These are phyloP conservation scores for Lymantria dispar DNA, from an alignment of 2,888 invertebrate species.

Conservation along the genomic window DNA sequence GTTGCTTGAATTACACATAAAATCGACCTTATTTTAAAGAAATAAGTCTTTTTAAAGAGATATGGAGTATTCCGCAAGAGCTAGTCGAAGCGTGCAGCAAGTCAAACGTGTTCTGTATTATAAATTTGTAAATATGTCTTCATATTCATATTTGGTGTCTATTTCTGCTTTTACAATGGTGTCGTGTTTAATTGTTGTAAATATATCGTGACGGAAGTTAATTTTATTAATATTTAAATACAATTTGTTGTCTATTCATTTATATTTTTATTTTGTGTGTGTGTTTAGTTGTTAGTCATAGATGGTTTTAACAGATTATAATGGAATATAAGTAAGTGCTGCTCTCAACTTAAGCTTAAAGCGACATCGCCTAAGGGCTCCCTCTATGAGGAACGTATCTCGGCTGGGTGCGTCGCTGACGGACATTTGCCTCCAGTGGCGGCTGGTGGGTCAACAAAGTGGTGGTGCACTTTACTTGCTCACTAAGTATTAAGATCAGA, in stretches of 20 bases:
- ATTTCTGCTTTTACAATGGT: slow-evolving; percentile 36
- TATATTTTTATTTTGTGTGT: too few relatives aligned
- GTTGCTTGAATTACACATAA: slow-evolving; percentile 5
- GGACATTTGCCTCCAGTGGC: too few relatives aligned
- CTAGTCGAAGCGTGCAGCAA: slow-evolving; percentile 8
- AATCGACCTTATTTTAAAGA: slow-evolving; percentile 1
- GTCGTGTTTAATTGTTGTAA: slow-evolving; percentile 41
- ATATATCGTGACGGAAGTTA: slow-evolving; percentile 35
- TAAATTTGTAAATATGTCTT: slow-evolving; percentile 27
- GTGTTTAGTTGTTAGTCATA: too few relatives aligned
- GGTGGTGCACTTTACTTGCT: too few relatives aligned
- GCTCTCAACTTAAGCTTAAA: too few relatives aligned
- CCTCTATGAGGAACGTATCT: too few relatives aligned
- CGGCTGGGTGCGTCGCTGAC: too few relatives aligned
- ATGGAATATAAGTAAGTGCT: too few relatives aligned
- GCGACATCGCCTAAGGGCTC: too few relatives aligned
- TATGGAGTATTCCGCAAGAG: background rate
- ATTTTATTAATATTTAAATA: slow-evolving; percentile 8
- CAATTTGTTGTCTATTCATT: background rate
- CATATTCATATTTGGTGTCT: slow-evolving; percentile 29
- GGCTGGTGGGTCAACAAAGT: too few relatives aligned
- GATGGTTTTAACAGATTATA: too few relatives aligned
- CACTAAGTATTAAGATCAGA: too few relatives aligned
- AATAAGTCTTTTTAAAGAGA: background rate
- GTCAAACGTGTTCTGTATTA: slow-evolving; percentile 26